Conservation (phyloP, 2,888 invertebrate genomes). For the Caenorhabditis drosophilae region DNA sequence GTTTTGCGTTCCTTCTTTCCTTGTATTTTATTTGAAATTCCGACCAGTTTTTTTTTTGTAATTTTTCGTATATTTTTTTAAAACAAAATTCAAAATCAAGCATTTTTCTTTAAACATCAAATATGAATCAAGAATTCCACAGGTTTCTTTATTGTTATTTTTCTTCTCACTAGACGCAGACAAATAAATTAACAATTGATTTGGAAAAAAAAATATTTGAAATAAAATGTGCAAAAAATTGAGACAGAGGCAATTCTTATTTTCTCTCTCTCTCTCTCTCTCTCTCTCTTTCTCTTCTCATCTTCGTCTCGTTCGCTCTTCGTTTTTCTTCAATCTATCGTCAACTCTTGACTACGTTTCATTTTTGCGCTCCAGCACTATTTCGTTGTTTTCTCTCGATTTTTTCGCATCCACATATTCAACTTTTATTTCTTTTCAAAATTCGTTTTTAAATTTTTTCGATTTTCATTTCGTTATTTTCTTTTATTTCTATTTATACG, state of each 20-base stretch:
- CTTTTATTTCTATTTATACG: too few species aligned
- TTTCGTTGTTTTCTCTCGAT: constrained; percentile 9
- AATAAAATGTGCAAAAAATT: not conserved
- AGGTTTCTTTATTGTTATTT: too few species aligned
- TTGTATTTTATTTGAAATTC: too few species aligned
- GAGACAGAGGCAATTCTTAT: constrained; percentile 17
- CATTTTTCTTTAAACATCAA: too few species aligned
- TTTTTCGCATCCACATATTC: constrained; percentile 4
- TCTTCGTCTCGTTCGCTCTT: not conserved
- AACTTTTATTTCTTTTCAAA: constrained; percentile 11
- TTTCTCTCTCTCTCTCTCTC: not conserved
- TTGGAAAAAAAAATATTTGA: constrained; percentile 17
- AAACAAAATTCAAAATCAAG: too few species aligned
- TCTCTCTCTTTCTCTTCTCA: not conserved
- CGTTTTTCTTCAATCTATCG: constrained; percentile 2
- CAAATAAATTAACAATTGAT: constrained; percentile 32
- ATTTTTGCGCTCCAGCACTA: constrained; percentile 5
- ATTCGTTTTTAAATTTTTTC: constrained; percentile 4
- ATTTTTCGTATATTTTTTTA: too few species aligned
- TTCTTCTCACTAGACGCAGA: constrained; percentile 17
- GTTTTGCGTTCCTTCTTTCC: too few species aligned
- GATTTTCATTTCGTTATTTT: too few species aligned
- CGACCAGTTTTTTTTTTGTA: too few species aligned
- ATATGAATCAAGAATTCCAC: too few species aligned
- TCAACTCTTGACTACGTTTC: constrained; percentile 3